phyloP scores from a whole-genome alignment of 2,113 vertebrate genomes.

The Malaclemys terrapin region DNA sequence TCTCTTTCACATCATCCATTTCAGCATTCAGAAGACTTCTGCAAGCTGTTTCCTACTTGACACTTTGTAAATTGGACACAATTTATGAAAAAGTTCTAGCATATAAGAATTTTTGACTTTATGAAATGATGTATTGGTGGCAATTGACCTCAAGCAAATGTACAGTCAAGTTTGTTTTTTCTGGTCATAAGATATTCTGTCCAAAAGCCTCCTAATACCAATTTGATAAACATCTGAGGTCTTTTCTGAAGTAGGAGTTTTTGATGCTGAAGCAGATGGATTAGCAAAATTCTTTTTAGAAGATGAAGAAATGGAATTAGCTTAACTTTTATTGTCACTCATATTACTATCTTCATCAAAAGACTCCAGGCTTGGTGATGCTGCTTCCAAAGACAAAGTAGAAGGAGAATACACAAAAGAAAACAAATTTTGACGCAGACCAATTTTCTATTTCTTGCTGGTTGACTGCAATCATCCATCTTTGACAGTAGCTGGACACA shows the following conservation, averaged over 20 bases:
- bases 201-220: background rate
- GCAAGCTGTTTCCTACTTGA: background rate
- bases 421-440: background rate
- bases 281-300: too few species aligned
- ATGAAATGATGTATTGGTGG: background rate
- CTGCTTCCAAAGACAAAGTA: too few species aligned
- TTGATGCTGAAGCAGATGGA: background rate
- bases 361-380: too few species aligned
- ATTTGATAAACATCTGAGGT: background rate
- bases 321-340: too few species aligned
- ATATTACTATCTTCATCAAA: too few species aligned
- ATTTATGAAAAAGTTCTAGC: background rate
- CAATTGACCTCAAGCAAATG: background rate
- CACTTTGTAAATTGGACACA: background rate
- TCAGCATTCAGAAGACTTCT: background rate
- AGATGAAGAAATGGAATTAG: too few species aligned
- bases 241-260: background rate
- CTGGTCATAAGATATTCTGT: background rate
- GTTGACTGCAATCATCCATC: background rate
- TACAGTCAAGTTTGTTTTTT: background rate
- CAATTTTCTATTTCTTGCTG: background rate
- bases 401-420: background rate
- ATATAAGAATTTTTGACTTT: background rate
- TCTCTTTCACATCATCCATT: background rate
- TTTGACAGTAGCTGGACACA: background rate